A percentile compares a stretch with the other conserved stretches of the same genome.
Evolutionary conservation across 2,888 invertebrate species (phyloP).

Genomic region (Lagria hirta): DNA sequence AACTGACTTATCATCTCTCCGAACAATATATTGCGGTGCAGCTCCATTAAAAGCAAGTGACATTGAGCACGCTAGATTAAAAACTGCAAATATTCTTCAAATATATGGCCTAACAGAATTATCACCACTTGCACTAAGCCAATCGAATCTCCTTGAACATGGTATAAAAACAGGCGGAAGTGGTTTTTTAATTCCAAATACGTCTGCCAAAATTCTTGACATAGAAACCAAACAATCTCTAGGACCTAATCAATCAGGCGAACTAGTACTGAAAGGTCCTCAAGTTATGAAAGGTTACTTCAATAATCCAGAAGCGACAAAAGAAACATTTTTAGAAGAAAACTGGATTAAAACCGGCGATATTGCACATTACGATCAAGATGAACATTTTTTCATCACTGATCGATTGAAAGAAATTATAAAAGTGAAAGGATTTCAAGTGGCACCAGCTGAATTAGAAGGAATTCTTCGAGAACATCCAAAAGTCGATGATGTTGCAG

Average conservation of each 20-base stretch:
- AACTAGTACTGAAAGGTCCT: slow-evolving; percentile 72
- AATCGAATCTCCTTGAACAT: slow-evolving; percentile 30
- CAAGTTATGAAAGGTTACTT: slow-evolving; percentile 76
- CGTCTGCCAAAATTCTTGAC: slow-evolving; percentile 64
- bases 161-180: slow-evolving; percentile 47
- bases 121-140: slow-evolving; percentile 59
- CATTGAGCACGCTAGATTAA: slow-evolving; percentile 43
- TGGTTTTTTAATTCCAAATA: slow-evolving; percentile 64
- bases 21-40: slow-evolving; percentile 56
- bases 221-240: slow-evolving; percentile 37
- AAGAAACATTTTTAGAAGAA: slow-evolving; percentile 61
- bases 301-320: slow-evolving; percentile 70
- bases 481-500: slow-evolving; percentile 73
- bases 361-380: slow-evolving; percentile 58
- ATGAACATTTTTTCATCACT: slow-evolving; percentile 66
- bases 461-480: slow-evolving; percentile 67
- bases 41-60: slow-evolving; percentile 53
- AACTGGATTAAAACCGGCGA: slow-evolving; percentile 77
- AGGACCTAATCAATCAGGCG: slow-evolving; percentile 60
- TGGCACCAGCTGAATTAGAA: slow-evolving; percentile 83
- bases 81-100: slow-evolving; percentile 35
- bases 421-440: slow-evolving; percentile 69
- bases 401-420: slow-evolving; percentile 76
- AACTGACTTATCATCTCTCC: slow-evolving; percentile 54
- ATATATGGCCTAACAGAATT: slow-evolving; percentile 71